phyloP scores from a whole-genome alignment of 2,113 vertebrate species.

The Nyctereutes procyonoides region DNA sequence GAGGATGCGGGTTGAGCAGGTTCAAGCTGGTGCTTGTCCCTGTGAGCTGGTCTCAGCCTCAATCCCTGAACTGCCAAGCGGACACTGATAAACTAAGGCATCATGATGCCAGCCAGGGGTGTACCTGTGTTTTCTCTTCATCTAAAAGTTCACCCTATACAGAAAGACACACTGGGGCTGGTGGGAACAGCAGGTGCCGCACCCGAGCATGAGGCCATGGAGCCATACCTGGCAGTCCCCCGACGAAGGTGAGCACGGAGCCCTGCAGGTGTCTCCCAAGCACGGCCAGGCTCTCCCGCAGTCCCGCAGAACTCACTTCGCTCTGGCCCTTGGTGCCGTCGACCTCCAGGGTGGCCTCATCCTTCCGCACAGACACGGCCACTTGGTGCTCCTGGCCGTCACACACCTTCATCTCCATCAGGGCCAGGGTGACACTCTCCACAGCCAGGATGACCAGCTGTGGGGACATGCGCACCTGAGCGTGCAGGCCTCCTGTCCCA shows the following conservation, averaged over 20 bases:
- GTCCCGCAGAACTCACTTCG: slow-evolving; percentile 81
- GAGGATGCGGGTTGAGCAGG: rapidly evolving
- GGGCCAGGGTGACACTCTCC: slow-evolving; percentile 88
- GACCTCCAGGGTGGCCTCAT: slow-evolving; percentile 88
- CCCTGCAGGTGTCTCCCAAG: slow-evolving; percentile 82
- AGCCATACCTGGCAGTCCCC: slow-evolving; percentile 94
- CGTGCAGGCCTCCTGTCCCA: not conserved
- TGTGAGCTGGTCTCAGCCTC: not conserved
- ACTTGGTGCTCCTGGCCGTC: slow-evolving; percentile 91
- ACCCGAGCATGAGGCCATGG: rapidly evolving
- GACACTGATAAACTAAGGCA: rapidly evolving
- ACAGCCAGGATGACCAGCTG: slow-evolving; percentile 93
- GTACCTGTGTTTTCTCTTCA: not conserved
- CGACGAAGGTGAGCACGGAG: slow-evolving; percentile 90
- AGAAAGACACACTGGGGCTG: rapidly evolving
- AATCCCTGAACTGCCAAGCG: rapidly evolving
- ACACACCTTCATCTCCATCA: slow-evolving; percentile 90
- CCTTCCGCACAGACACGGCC: slow-evolving; percentile 87
- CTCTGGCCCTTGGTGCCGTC: slow-evolving; percentile 88
- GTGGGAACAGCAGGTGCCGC: not conserved
- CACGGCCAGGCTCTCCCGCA: slow-evolving; percentile 81
- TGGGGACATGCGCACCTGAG: not conserved
- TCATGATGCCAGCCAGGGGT: rapidly evolving
- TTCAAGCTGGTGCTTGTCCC: not conserved
- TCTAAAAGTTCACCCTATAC: not conserved